Percentiles rank a stretch among this genome's conserved stretches.
These are phyloP conservation scores for Sakesphorus luctuosus DNA, from an alignment of 2,113 vertebrate genomes.

Conservation along the genomic window DNA sequence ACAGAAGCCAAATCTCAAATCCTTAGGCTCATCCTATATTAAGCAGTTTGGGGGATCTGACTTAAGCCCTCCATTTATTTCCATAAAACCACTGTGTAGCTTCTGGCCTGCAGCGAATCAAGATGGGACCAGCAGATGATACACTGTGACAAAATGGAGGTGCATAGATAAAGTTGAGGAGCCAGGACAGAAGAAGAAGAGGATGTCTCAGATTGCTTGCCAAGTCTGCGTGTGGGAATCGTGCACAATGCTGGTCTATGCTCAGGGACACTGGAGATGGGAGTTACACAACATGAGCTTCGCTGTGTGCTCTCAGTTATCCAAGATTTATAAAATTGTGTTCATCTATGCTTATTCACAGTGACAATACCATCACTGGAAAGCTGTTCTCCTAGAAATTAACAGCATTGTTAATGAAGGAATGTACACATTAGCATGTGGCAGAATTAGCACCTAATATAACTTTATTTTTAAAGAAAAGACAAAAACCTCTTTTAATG, in stretches of 20 bases:
- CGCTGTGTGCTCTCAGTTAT: not conserved
- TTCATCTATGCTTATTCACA: not conserved
- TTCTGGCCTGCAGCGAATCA: not conserved
- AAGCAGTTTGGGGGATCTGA: not conserved
- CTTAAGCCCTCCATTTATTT: not conserved
- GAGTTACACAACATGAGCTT: slow-evolving; percentile 24
- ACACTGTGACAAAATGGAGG: not conserved
- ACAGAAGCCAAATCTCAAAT: slow-evolving; percentile 17
- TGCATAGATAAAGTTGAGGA: not conserved
- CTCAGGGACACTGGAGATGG: slow-evolving; percentile 32
- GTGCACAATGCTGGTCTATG: slow-evolving; percentile 24
- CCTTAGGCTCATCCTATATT: not conserved
- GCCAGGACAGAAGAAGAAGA: not conserved
- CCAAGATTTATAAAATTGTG: not conserved
- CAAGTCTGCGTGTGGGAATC: not conserved
- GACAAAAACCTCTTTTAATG: not conserved
- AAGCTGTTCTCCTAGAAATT: slow-evolving; percentile 16
- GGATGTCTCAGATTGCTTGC: slow-evolving; percentile 15
- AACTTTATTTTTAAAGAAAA: not conserved
- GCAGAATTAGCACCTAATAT: not conserved
- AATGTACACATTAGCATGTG: not conserved
- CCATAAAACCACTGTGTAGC: not conserved
- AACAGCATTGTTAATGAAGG: not conserved
- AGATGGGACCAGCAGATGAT: not conserved
- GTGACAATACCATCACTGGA: not conserved